A percentile compares a stretch with the other conserved stretches of the same genome.
phyloP scores from a whole-genome alignment of 2,113 vertebrate genomes.

The mouse (Mus musculus) region GRCm39 chr4:94957501-94958000 shows the following conservation, averaged over 20 bases:
- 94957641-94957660: not conserved
- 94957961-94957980: not conserved
- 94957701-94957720: not conserved
- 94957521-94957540: slow-evolving; percentile 62
- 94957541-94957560: slow-evolving; percentile 65
- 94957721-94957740: not conserved
- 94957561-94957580: slow-evolving; percentile 73
- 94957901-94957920: not conserved
- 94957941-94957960: not conserved
- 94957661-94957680: not conserved
- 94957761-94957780: not conserved
- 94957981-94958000: not conserved
- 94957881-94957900: not conserved
- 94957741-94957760: slow-evolving; percentile 27
- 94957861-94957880: not conserved
- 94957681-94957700: not conserved
- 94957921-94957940: not conserved
- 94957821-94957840: not conserved
- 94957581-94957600: slow-evolving; percentile 61
- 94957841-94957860: not conserved
- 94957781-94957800: not conserved
- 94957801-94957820: not conserved
- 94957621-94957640: not conserved
- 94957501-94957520: slow-evolving; percentile 8
- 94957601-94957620: slow-evolving; percentile 53